phyloP scores from a whole-genome alignment of 2,888 invertebrate genomes.

The Macrosoma leucophasiata region DNA sequence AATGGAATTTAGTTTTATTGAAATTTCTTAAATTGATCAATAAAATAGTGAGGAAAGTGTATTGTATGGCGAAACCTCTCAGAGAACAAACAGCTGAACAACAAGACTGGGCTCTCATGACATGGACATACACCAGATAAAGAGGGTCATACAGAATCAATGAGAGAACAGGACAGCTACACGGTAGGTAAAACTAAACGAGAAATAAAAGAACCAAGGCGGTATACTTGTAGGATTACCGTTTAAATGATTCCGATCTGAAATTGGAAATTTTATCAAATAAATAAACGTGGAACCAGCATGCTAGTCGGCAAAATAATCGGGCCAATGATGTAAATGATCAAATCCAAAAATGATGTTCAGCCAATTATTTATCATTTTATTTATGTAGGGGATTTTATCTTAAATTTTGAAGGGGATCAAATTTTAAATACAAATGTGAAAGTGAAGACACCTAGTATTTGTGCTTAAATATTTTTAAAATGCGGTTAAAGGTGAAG shows the following conservation, averaged over 20 bases:
- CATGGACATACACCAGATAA: constrained; percentile 22
- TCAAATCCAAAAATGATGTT: constrained; percentile 21
- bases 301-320: constrained; percentile 34
- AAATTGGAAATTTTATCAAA: constrained; percentile 69
- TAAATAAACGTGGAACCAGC: constrained; percentile 48
- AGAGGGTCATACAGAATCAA: constrained; percentile 13
- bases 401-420: no score
- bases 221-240: constrained; percentile 66
- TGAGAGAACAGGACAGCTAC: constrained; percentile 41
- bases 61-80: constrained; percentile 33
- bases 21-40: not conserved
- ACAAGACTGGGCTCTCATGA: constrained; percentile 20
- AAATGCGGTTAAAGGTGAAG: no score
- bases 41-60: not conserved
- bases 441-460: no score
- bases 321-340: constrained; percentile 18
- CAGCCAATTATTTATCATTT: no score
- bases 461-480: no score
- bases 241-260: constrained; percentile 77
- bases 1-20: not conserved
- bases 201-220: constrained; percentile 43
- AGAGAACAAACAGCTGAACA: constrained; percentile 3
- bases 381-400: no score
- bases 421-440: no score
- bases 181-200: constrained; percentile 56